Conservation (phyloP, 1,140 invertebrate genomes). For the Drosophila quadrilineata region DNA sequence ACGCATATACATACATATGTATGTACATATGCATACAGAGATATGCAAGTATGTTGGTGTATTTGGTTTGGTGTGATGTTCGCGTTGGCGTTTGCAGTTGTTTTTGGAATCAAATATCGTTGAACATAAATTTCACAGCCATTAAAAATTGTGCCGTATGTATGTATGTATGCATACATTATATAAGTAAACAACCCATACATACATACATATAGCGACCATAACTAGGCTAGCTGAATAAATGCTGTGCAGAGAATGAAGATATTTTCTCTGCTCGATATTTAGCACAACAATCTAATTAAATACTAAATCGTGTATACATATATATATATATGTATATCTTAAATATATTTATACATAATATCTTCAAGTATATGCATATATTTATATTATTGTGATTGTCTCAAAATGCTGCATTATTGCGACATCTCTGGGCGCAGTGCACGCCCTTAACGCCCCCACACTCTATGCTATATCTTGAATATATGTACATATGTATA, state of each 20-base stretch:
- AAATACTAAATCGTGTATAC: not conserved
- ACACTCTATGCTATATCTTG: not conserved
- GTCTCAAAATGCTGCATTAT: conserved; percentile 13
- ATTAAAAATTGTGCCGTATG: conserved; percentile 49
- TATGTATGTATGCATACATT: conserved; percentile 12
- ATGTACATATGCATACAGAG: no score
- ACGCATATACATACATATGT: not conserved
- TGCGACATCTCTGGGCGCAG: conserved; percentile 7
- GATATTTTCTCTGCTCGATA: conserved; percentile 10
- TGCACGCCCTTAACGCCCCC: conserved; percentile 31
- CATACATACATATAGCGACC: conserved; percentile 24
- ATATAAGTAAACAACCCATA: no score
- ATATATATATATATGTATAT: not conserved
- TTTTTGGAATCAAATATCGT: conserved; percentile 79
- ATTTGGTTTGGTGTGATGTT: not conserved
- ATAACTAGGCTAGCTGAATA: conserved; percentile 33
- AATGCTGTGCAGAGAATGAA: conserved; percentile 12
- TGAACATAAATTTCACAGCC: conserved; percentile 74
- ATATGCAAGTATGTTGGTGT: not conserved
- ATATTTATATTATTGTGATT: no score
- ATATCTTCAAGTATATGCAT: not conserved
- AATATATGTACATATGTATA: not conserved
- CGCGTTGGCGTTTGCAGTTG: conserved; percentile 64
- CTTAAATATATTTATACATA: not conserved
- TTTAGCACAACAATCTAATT: conserved; percentile 25